Base-by-base conservation (phyloP, 2,113 vertebrate species). In the Gavialis gangeticus region DNA sequence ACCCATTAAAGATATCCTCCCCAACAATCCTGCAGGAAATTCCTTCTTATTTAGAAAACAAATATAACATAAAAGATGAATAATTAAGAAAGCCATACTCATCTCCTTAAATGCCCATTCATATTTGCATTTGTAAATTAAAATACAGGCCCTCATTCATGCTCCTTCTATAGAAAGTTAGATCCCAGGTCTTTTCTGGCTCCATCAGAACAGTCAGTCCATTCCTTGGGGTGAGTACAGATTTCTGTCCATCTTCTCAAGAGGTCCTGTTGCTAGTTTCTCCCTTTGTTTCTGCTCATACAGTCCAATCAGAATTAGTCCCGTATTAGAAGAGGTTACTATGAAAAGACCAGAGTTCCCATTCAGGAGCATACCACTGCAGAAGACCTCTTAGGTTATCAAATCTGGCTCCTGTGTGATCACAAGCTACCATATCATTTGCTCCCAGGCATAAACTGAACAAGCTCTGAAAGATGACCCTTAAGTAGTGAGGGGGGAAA, bases 221-320 rank as follows among this genome's bases (percentile, higher is more conserved):
- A 13, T 71, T 71, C 30, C 67, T 34, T 17, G 34, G 18, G 30
- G 30, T 19, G 30, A 37, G 13, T 37, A 22, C 30, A 37, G 8
- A 0, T 14, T 55, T 79, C 22, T 55, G 0, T 3, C 21, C 59
- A 24, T 57, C 54, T 17, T 9, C 10, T 6, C 27, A 0, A 67
- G 1, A 27, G 15, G 12, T 0, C 1, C 37, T 75, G 37, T 14
- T 16, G 14, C 37, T 37, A 30, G 75, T n/a, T 19, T 78, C 58
- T 25, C 57, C 24, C 30, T 34, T 17, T 71, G 67, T 22, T 22
- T 12, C 30, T 37, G 37, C 22, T 37, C 67, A 37, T 2, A 22
- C 5, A 60, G 59, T 79, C n/a, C 57, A 30, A 34, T 25, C 54
- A n/a, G 73, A 14, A 19, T 18, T 71, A 34, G 17, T 69, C 30